Evolutionary conservation across 2,113 vertebrate genomes (phyloP), one percentile per base, ranked within the genome.

Genomic region (Callipepla californica): DNA sequence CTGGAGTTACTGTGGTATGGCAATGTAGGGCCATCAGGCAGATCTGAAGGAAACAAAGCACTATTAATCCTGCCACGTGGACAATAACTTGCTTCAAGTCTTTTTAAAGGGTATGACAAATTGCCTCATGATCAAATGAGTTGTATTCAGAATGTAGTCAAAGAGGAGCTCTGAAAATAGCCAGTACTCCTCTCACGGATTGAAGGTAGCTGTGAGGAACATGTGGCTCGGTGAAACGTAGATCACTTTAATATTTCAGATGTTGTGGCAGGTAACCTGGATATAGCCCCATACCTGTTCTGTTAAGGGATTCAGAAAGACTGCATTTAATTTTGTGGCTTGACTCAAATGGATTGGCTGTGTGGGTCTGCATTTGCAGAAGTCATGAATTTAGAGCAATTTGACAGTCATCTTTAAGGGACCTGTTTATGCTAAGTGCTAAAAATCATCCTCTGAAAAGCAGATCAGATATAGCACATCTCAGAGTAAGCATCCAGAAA

Each of bases 161-260:
- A 53, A 80, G 59, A 87, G 62, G 87, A 91, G 87, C 75, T 87
- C 82, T 91, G 63, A 53, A 87, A 79, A 72, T 22, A 82, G 67
- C 81, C 18, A 9, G 82, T 45, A 47, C 72, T 77, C 53, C 55
- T 82, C 79, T 85, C 13, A 4, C 55, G 50, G 59, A 16, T 75
- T 82, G 45, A 18, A 77, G 81, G 48, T 22, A 83, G 42, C 65
- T 53, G 75, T 89, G 74, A 68, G 90, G 32, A 82, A 22, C 82
- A 62, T 22, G 19, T 76, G 53, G 40, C 53, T 30, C 51, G 30
- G 53, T 17, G 53, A 30, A 55, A 55, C 53, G 18, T 30, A 55
- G 30, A 55, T 55, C 14, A 30, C 53, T 77, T 89, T 21, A 69
- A 34, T 57, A 18, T 67, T 85, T 82, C 50, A 80, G 4, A 42